Evolutionary conservation across 2,888 invertebrate genomes (phyloP), one percentile per base, ranked within the genome.

Genomic region (Laspeyria flexula): DNA sequence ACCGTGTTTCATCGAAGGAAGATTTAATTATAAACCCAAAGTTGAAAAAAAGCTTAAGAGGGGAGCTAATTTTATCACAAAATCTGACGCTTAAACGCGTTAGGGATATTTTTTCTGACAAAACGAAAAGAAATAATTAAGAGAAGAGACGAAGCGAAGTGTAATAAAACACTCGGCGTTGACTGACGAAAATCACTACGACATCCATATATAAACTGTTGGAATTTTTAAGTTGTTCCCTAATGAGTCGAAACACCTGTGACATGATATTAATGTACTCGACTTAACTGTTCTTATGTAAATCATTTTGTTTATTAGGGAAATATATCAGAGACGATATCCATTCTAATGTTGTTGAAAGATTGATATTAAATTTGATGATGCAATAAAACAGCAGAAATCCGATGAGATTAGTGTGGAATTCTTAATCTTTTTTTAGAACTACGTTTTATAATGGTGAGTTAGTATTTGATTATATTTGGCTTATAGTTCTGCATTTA

Each of bases 51-150:
- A 71, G 60, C 31, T 31, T 59, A 55, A 67, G 74, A 81, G 83
- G 86, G 83, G 77, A 53, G 75, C 85, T 90, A 91, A 86, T 86
- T 89, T 86, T 90, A 90, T 80, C 79, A 73, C 83, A 83, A 85
- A 90, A 88, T 86, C 85, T 83, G 88, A 90, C 74, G 85, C 88
- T 81, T 78, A 76, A 81, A 77, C 79, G 80, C 77, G 79, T 73
- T 58, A 65, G 67, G 69, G 7, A 60, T 64, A 64, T 79, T 84
- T 85, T 87, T 85, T 84, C 75, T 72, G 68, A 79, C 77, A 77
- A 80, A 88, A 87, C 78, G 79, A 82, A 84, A 80, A 83, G 78
- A 85, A 88, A 90, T 90, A 90, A 90, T 90, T 90, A 90, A 86
- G 83, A 81, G 76, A 79, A 67, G 86, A 88, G 84, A 71, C 83